Evolutionary conservation across 2,797 vertebrate genomes (phyloP), one percentile per base, ranked within the genome.

Genomic region (Paguma larvata): DNA sequence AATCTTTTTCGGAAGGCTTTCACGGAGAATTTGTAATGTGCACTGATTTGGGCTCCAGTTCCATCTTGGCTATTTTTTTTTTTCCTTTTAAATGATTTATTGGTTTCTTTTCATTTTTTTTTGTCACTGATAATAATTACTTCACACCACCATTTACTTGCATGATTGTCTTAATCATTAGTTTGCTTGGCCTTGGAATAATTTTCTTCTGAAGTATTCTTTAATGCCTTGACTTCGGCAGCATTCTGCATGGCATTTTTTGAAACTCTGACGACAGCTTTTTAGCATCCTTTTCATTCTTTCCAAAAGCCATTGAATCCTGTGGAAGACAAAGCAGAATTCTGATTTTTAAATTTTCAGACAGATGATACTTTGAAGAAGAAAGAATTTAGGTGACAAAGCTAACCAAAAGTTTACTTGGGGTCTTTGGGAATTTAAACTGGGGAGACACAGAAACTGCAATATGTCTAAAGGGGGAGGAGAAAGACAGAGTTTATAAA

Each of bases 241-340:
- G 93, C 30, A 51, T 68, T 97, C 89, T 91, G 97, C 97, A 98
- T 98, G 89, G 92, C 97, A 75, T 98, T 97, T 97, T 98, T 98
- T 93, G 98, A 99, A 92, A 97, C 96, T 97, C 98, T 97, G 59
- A 99, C 91, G 87, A 98, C 98, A 98, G 97, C 98, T 99, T 67
- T 73, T 80, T 72, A 62, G 5, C 38, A 70, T 70, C 34, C 7
- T 41, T 88, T 94, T 77, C 46, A 62, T 84, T 94, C 63, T 77
- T 65, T 3, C 70, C n/a, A 77, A 30, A 73, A 82, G 14, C 1
- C 78, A 56, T 18, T 62, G 67, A 67, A 75, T 85, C 13, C 38
- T 86, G 32, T 2, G 44, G 59, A 86, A 62, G 27, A 86, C 5
- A 96, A 77, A 78, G 12, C 5, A 88, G 27, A 70, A 73, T 6